These are phyloP conservation scores for Cantharis rufa DNA, from an alignment of 2,888 invertebrate species.

Conservation along the genomic window DNA sequence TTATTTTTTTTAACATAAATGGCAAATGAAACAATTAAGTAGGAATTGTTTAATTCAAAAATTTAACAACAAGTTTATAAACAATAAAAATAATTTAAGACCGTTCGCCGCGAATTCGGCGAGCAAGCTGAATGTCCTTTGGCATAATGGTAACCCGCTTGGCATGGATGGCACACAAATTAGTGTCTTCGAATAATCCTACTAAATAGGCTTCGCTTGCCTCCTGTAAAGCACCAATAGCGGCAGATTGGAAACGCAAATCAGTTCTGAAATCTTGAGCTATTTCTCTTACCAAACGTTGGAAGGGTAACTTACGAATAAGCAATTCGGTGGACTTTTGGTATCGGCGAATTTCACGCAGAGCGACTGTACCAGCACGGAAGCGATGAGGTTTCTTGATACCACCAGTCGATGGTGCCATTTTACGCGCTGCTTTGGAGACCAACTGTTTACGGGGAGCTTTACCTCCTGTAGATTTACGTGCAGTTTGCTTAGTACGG, in stretches of 20 bases:
- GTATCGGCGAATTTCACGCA: slow-evolving; percentile 95
- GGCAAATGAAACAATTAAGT: too few species aligned
- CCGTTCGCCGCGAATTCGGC: slow-evolving; percentile 95
- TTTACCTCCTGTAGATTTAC: slow-evolving; percentile 97
- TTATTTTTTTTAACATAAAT: too few species aligned
- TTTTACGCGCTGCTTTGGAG: slow-evolving; percentile 93
- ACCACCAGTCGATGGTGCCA: slow-evolving; percentile 92
- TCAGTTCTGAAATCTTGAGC: slow-evolving; percentile 97
- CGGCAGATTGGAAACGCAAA: slow-evolving; percentile 93
- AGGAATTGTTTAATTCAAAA: too few species aligned
- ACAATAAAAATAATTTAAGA: slow-evolving; percentile 64
- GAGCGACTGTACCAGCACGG: slow-evolving; percentile 94
- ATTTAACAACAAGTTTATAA: too few species aligned
- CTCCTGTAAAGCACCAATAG: slow-evolving; percentile 91
- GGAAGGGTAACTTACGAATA: too few species aligned
- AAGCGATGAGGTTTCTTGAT: slow-evolving; percentile 97
- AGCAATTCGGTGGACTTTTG: slow-evolving; percentile 81
- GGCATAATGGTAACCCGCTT: slow-evolving; percentile 82
- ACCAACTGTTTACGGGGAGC: slow-evolving; percentile 93
- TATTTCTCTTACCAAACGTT: slow-evolving; percentile 86
- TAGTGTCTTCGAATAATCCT: slow-evolving; percentile 96
- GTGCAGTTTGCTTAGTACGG: slow-evolving; percentile 96
- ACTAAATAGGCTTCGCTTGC: slow-evolving; percentile 90
- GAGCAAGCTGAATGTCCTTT: slow-evolving; percentile 94
- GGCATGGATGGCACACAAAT: slow-evolving; percentile 78